Base-by-base conservation (phyloP, 1,140 invertebrate genomes). In the Lethocerus indicus region DNA sequence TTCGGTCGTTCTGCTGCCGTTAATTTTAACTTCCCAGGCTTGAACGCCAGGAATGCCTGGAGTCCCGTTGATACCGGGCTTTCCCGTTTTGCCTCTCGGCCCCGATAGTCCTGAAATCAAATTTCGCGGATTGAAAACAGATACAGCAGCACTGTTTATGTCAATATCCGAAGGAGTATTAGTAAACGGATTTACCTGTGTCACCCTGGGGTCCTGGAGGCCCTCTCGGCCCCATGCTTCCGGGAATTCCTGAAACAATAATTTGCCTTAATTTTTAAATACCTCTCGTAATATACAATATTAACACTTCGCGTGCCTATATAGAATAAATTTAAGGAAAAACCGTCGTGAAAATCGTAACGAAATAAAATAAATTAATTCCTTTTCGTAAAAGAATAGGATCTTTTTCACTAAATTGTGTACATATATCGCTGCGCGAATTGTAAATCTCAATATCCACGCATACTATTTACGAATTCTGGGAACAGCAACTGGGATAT, bases 21-120 rank as follows among this genome's bases (percentile, higher is more conserved):
- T 82, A 43, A 74, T 67, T 44, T 76, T 75, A 42, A 72, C 61
- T 36, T 70, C 68, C 71, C 75, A 87, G 13, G 82, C 79, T 27
- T 75, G 75, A 20, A 87, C 73, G 18, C 83, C 84, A 0, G 80
- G 74, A 1, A 67, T 70, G 18, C 69, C 71, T 21, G 64, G 60
- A 14, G 51, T 63, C 1, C 81, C 81, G 55, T 82, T 73, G 7
- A 63, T 71, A 5, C 79, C 81, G 21, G 77, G 68, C 54, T 73
- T 75, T 32, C 84, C 83, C 1, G 75, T 64, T 43, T 72, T 67
- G 1, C 84, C 84, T 49, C 75, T 71, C 1, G 78, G 75, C 9
- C 84, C 83, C 0, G 74, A 66, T 6, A 78, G 65, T 27, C 82
- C 81, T 72, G 53, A 41, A 59, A 53, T 51, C 28, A 54, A 28